Evolutionary conservation across 2,888 invertebrate species (phyloP).

Genomic region (Drosophila ezoana): DNA sequence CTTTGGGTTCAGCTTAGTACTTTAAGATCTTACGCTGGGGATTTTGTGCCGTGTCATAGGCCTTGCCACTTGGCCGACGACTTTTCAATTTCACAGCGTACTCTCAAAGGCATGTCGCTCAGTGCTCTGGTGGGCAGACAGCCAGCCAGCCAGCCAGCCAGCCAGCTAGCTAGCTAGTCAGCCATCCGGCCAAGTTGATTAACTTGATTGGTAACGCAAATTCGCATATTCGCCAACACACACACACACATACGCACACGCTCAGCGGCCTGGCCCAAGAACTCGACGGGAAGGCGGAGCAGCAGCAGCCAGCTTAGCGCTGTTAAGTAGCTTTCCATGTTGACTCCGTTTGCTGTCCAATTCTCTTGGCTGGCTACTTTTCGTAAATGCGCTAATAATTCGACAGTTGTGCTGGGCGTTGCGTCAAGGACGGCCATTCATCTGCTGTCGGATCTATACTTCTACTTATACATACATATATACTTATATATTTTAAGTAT

Average conservation of each 20-base stretch:
- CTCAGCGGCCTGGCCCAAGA: constrained; percentile 47
- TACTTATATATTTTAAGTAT: constrained; percentile 11
- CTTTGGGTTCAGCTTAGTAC: constrained; percentile 50
- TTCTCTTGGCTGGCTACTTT: constrained; percentile 47
- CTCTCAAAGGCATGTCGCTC: constrained; percentile 65
- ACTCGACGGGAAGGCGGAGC: constrained; percentile 39
- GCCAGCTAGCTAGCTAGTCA: constrained; percentile 50
- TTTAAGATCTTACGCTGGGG: constrained; percentile 27
- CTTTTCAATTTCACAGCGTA: constrained; percentile 45
- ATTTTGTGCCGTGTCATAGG: constrained; percentile 63
- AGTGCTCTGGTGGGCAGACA: constrained; percentile 66
- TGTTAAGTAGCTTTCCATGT: constrained; percentile 78
- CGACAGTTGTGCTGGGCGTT: constrained; percentile 70
- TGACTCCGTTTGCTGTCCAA: constrained; percentile 60
- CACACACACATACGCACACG: constrained; percentile 21
- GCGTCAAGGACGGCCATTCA: constrained; percentile 78
- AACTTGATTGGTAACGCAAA: constrained; percentile 81
- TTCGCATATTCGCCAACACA: constrained; percentile 74
- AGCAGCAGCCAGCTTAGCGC: constrained; percentile 54
- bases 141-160: constrained; percentile 43
- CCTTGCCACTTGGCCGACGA: constrained; percentile 45
- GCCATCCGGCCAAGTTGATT: constrained; percentile 77
- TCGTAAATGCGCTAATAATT: constrained; percentile 43
- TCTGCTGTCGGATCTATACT: constrained; percentile 36
- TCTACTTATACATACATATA: background rate